phyloP scores from a whole-genome alignment of 2,113 vertebrate species.

The Vidua macroura region DNA sequence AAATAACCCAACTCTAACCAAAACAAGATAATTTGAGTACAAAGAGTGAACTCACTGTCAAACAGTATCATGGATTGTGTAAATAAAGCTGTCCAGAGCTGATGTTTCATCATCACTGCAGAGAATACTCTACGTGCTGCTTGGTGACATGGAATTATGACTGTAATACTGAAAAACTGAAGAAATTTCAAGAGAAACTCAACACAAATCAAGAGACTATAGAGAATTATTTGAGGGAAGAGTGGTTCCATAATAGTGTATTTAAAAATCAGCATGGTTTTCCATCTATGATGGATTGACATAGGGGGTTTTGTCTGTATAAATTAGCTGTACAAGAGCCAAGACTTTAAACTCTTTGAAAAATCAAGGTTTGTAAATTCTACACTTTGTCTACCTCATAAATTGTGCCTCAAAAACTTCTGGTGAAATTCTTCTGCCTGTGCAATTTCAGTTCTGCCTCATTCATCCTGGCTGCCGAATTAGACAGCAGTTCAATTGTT shows the following conservation, averaged over 20 bases:
- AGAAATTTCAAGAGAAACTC: not conserved
- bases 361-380: not conserved
- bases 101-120: not conserved
- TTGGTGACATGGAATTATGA: not conserved
- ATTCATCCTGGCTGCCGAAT: not conserved
- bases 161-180: not conserved
- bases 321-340: not conserved
- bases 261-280: not conserved
- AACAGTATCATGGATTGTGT: not conserved
- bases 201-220: not conserved
- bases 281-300: not conserved
- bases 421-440: not conserved
- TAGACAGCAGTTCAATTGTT: not conserved
- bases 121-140: rapidly evolving
- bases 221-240: not conserved
- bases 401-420: not conserved
- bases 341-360: not conserved
- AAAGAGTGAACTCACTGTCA: not conserved
- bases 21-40: not conserved
- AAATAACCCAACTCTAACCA: not conserved
- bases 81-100: not conserved
- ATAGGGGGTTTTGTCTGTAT: not conserved
- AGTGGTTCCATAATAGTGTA: not conserved
- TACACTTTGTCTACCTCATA: not conserved
- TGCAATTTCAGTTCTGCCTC: not conserved